Base-by-base conservation (phyloP, 92 coral and sea anemone species). In the Porites lobata region DNA sequence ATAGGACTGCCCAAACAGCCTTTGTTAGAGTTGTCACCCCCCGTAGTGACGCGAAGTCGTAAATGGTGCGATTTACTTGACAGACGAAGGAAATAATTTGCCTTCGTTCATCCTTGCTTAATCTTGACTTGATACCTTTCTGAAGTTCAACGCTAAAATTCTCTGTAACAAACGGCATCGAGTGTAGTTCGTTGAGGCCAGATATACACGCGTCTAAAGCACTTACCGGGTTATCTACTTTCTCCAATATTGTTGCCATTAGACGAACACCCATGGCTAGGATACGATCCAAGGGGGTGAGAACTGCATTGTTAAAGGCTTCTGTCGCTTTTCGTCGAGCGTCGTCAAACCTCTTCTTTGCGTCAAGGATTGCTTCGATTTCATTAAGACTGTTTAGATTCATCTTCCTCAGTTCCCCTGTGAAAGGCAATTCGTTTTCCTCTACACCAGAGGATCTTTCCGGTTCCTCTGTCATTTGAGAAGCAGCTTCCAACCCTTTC, bases 221-320 rank as follows among this genome's bases (percentile, higher is more conserved):
- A 10, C 32, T 52, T 5, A 1, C 38, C 1, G 78, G 78, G 21
- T 74, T 74, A 9, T 74, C 78, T 2, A 74, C 78, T 8, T 52
- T 74, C 21, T 52, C 78, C 63, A 74, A 20, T n/a, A 74, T 20
- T 52, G 47, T 74, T 3, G 78, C 63, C 43, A 19, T 74, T 17
- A 74, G 50, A 20, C 78, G 78, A 15, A 74, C 63, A 74, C 14
- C 62, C 78, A 20, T 51, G 43, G 78, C 78, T 7, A 74, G 78
- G 20, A 74, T 52, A 15, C 78, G 78, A 52, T 74, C 78, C 6
- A 14, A 74, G 9, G 62, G 78, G 10, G 63, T n/a, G 6, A 74
- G 78, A 52, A 9, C n/a, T 74, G 53, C 43, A 51, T 74, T 74
- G 64, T 51, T 74, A 29, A 74, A 74, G 64, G 78, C 78, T 19